A percentile compares a stretch with the other conserved stretches of the same genome.
These are phyloP conservation scores for Periophthalmus modestus DNA, from an alignment of 2,113 vertebrate species.

Conservation along the genomic window DNA sequence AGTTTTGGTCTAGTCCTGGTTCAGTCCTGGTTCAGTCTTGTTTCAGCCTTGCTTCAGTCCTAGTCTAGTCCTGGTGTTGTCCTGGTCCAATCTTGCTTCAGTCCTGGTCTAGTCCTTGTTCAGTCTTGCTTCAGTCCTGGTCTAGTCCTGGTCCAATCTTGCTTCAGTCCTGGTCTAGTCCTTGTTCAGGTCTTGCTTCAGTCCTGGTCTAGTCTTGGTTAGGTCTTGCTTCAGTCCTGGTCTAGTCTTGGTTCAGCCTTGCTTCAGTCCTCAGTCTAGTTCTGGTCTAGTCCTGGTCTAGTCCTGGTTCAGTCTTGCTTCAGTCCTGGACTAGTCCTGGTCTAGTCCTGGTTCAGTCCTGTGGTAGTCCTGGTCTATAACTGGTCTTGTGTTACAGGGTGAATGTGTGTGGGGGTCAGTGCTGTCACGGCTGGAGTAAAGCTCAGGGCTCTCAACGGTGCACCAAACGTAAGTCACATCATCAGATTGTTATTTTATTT, in stretches of 20 bases:
- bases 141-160: not conserved
- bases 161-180: not conserved
- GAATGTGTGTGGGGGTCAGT: not conserved
- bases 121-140: not conserved
- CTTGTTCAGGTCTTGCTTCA: not conserved
- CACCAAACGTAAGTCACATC: conserved; percentile 1
- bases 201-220: not conserved
- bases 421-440: not conserved
- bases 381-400: not conserved
- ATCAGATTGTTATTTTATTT: too few relatives aligned
- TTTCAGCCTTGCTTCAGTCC: not conserved
- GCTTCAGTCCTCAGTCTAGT: not conserved
- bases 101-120: not conserved
- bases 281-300: not conserved
- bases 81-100: not conserved
- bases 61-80: not conserved
- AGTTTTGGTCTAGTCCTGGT: not conserved
- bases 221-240: not conserved
- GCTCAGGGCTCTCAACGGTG: not conserved
- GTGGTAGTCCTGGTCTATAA: not conserved
- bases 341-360: not conserved
- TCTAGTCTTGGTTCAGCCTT: not conserved
- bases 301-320: not conserved
- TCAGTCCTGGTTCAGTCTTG: not conserved
- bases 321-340: not conserved